Evolutionary conservation across 2,113 vertebrate genomes (phyloP).

Genomic region (Podiceps cristatus): DNA sequence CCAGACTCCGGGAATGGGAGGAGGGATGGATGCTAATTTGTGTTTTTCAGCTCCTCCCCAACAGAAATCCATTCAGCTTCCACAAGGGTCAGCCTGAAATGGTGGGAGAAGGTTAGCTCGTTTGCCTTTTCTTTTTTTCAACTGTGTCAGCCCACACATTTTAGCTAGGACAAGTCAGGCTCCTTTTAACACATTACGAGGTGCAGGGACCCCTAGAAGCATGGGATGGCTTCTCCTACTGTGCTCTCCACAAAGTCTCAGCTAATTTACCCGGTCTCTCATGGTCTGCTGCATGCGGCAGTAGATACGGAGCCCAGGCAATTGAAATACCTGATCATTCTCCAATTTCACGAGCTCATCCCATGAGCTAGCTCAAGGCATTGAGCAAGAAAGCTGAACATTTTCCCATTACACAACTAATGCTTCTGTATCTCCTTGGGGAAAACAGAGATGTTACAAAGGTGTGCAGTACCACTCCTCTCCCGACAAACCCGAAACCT

Average conservation of each 20-base stretch:
- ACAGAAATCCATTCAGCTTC: not conserved
- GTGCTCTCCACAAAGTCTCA: not conserved
- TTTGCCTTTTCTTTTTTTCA: not conserved
- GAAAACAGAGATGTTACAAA: not conserved
- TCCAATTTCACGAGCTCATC: not conserved
- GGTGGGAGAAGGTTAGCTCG: not conserved
- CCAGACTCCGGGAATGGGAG: not conserved
- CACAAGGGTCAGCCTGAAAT: not conserved
- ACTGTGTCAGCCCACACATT: not conserved
- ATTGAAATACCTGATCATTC: not conserved
- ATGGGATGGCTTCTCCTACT: accelerated
- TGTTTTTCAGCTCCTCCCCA: accelerated
- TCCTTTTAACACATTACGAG: not conserved
- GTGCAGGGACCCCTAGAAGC: not conserved
- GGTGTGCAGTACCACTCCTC: accelerated
- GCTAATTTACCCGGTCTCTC: not conserved
- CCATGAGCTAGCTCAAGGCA: not conserved
- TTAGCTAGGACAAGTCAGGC: not conserved
- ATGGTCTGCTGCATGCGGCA: not conserved
- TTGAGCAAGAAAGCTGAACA: not conserved
- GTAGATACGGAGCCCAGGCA: not conserved
- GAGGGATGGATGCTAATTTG: not conserved
- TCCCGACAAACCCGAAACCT: not conserved
- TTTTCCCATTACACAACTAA: not conserved
- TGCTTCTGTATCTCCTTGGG: not conserved